These are phyloP conservation scores for Psophia crepitans DNA, from an alignment of 2,113 vertebrate species.

Conservation along the genomic window DNA sequence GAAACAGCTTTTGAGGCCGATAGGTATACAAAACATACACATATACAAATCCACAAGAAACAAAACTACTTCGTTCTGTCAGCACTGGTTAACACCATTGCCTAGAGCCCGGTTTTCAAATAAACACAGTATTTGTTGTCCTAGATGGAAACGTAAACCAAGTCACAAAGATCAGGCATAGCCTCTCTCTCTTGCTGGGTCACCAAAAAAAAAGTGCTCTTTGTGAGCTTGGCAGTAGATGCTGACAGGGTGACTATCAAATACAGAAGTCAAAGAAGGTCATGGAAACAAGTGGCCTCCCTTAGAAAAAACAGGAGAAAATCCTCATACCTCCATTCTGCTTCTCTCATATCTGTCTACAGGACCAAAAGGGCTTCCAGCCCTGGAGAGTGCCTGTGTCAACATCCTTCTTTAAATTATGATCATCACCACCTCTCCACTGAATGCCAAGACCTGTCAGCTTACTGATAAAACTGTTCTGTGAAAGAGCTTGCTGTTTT, in stretches of 20 bases:
- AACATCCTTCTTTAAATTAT: background rate
- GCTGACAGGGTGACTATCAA: background rate
- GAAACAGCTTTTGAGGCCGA: background rate
- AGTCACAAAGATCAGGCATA: background rate
- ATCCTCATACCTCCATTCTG: background rate
- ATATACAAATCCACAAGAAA: background rate
- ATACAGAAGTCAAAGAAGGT: background rate
- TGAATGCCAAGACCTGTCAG: background rate
- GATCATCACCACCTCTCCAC: background rate
- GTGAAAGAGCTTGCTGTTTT: background rate
- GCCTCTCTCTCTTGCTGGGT: background rate
- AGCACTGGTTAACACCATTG: background rate
- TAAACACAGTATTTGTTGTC: conserved; percentile 54
- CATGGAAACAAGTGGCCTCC: rapidly evolving
- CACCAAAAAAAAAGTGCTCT: background rate
- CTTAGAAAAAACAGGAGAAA: background rate
- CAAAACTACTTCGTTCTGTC: background rate
- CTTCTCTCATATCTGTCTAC: background rate
- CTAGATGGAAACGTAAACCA: conserved; percentile 20
- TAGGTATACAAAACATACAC: background rate
- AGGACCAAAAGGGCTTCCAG: background rate
- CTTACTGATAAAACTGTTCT: background rate
- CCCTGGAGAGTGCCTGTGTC: background rate
- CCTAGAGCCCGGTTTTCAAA: conserved; percentile 53
- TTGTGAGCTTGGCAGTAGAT: background rate